Percentiles rank a stretch among this genome's conserved stretches.
phyloP scores from a whole-genome alignment of 2,113 vertebrate genomes.

The Misgurnus anguillicaudatus region DNA sequence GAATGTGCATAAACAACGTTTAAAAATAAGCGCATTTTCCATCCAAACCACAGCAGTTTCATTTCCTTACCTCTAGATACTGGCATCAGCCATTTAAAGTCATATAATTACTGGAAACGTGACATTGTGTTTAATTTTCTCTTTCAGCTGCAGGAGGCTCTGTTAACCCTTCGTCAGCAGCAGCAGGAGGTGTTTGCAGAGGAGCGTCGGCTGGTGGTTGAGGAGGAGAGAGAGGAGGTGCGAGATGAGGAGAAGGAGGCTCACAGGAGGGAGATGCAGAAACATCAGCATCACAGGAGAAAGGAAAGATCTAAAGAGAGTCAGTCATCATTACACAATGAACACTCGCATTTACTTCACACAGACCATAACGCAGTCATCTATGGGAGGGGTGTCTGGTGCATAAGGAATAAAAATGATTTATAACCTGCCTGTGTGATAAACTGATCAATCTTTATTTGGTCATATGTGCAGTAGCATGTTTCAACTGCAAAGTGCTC shows the following conservation, averaged over 20 bases:
- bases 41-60: too few species aligned
- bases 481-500: neutral
- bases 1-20: too few species aligned
- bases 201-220: conserved; percentile 83
- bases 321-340: conserved; percentile 63
- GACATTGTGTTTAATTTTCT: conserved; percentile 27
- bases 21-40: too few species aligned
- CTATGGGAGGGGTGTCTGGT: too few species aligned
- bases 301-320: conserved; percentile 87
- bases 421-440: too few species aligned
- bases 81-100: too few species aligned
- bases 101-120: too few species aligned
- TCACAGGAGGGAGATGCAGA: conserved; percentile 77
- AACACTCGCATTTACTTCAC: neutral
- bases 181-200: conserved; percentile 86
- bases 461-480: too few species aligned
- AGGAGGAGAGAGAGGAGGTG: conserved; percentile 63
- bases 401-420: too few species aligned
- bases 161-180: conserved; percentile 85
- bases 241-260: conserved; percentile 78
- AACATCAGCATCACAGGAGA: conserved; percentile 81
- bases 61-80: too few species aligned
- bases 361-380: too few species aligned
- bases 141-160: conserved; percentile 88
- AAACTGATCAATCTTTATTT: too few species aligned